Evolutionary conservation across 2,888 invertebrate species (phyloP), one percentile per base, ranked within the genome.

Genomic region (Dyspetes luteomarginatus): DNA sequence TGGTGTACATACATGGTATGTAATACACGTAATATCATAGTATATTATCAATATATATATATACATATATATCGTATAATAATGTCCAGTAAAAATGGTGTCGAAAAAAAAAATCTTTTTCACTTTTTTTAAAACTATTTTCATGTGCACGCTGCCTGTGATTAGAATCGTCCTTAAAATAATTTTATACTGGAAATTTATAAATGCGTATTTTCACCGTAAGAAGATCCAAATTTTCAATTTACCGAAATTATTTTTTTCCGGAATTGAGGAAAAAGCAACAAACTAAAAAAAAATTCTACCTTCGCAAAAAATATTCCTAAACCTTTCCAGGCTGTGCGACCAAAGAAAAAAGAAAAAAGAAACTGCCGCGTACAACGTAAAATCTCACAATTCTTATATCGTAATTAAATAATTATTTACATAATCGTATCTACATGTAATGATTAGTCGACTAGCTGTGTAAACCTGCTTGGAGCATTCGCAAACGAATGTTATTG

Each of bases 361-460:
- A 30, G 50, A 52, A 36, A 24, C 36, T 24, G 17, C 26, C 62
- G 36, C 28, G 43, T 19, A 15, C 41, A 55, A 55, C 43, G 17
- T 15, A 28, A n/a, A 19, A 28, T 28, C n/a, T 17, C 17, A 30
- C 17, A 22, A 74, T 28, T 17, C 28, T 58, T 17, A 30, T 19
- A 7, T 52, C 12, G 43, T 48, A 55, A 65, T 65, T 24, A 74
- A 74, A 73, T 67, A 74, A 48, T 64, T 78, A 81, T 81, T 69
- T 81, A 77, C 73, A 81, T 30, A 58, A 24, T 30, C 60, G 62
- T 60, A 65, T 62, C 69, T 77, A 76, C 62, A 60, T 22, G 26
- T 78, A 60, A 75, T 72, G 17, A 72, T 72, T 80, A 60, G n/a
- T 80, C 80, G 80, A 80, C 80, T 80, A 80, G 80, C 72, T 67